Percentiles rank a stretch among this genome's conserved stretches.
Conservation (phyloP, 2,797 vertebrate genomes). For the Crax fasciolata region DNA sequence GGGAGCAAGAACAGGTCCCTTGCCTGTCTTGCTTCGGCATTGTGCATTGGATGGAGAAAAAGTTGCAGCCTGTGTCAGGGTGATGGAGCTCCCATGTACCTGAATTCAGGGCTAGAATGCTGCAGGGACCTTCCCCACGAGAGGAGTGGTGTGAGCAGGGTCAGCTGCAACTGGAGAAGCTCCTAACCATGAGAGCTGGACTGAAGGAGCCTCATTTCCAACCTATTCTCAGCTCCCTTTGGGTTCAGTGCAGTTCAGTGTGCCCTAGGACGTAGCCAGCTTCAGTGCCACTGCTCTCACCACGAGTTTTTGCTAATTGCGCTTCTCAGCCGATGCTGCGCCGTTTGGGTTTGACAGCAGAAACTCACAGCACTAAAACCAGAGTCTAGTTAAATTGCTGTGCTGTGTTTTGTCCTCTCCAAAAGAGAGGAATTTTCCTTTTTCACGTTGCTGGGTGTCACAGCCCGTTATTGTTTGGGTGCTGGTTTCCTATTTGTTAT, state of each 20-base stretch:
- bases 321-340: not conserved
- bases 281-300: not conserved
- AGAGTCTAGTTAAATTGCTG: not conserved
- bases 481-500: not conserved
- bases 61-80: not conserved
- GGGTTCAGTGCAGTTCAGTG: not conserved
- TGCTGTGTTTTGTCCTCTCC: not conserved
- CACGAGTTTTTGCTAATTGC: not conserved
- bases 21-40: not conserved
- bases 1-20: not conserved
- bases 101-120: not conserved
- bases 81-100: accelerated
- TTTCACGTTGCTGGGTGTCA: not conserved
- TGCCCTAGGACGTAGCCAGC: not conserved
- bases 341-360: not conserved
- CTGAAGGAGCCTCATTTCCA: not conserved
- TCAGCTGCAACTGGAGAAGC: not conserved
- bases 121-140: not conserved
- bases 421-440: not conserved
- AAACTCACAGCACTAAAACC: not conserved
- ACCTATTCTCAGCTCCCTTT: not conserved
- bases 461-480: not conserved
- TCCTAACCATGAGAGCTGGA: not conserved
- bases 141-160: accelerated
- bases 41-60: not conserved